Evolutionary conservation across 2,888 invertebrate genomes (phyloP).

Genomic region (Nephrotoma guestfalica): DNA sequence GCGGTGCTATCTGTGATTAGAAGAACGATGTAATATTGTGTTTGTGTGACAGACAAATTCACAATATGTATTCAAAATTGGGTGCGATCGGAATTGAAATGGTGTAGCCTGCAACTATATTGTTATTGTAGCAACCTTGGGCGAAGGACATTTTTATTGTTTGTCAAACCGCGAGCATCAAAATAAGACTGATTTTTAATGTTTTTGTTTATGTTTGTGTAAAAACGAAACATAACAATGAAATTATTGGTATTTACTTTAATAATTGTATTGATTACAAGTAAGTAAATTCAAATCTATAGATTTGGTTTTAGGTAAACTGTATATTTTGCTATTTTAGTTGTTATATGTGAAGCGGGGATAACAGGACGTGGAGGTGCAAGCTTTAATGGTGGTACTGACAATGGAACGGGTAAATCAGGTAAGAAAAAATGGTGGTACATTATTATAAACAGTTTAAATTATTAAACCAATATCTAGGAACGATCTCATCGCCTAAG

Average conservation of each 20-base stretch:
- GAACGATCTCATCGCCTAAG: not conserved
- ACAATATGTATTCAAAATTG: not conserved
- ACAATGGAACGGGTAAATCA: not conserved
- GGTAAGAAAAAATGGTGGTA: not conserved
- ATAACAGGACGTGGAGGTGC: not conserved
- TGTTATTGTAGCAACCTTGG: not conserved
- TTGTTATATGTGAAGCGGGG: not conserved
- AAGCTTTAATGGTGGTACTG: not conserved
- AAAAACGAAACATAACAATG: not conserved
- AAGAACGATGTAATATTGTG: not conserved
- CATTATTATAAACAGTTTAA: too few species aligned
- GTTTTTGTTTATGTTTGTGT: not conserved
- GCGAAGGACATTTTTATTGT: not conserved
- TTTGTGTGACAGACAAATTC: too few species aligned
- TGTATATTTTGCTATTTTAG: not conserved
- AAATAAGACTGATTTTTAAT: constrained; percentile 1
- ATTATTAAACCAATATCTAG: not conserved
- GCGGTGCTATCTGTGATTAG: not conserved
- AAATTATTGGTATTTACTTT: not conserved
- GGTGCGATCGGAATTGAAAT: not conserved
- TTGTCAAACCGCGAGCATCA: not conserved
- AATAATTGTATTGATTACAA: not conserved
- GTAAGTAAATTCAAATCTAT: not conserved
- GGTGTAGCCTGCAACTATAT: not conserved
- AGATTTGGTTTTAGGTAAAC: not conserved